Percentiles rank a stretch among this genome's conserved stretches.
Evolutionary conservation across 35 echinoderm and acorn worm genomes (phyloP).

Genomic region (Ophiothrix spiculata): DNA sequence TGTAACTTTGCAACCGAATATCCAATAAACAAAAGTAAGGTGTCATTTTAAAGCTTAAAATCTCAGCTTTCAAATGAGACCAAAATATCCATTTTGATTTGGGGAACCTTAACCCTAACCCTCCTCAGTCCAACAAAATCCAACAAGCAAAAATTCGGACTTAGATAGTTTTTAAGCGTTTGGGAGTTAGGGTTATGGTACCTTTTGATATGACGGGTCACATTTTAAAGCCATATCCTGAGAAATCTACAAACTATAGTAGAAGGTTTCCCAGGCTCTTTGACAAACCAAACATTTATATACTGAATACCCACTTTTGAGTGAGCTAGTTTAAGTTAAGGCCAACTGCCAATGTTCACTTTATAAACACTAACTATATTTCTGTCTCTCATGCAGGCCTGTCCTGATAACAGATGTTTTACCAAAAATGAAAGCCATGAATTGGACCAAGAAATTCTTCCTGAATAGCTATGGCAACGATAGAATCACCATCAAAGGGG

Average conservation of each 20-base stretch:
- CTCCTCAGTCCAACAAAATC: no score
- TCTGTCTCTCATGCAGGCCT: conserved; percentile 38
- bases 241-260: neutral
- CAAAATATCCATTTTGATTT: no score
- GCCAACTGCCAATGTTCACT: neutral
- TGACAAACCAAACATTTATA: neutral
- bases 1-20: no score
- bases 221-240: neutral
- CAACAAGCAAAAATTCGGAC: no score
- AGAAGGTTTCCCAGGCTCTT: neutral
- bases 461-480: conserved; percentile 29
- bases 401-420: conserved; percentile 65
- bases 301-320: neutral
- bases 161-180: no score
- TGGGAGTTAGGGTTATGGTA: neutral
- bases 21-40: no score
- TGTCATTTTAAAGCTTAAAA: no score
- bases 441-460: conserved; percentile 56
- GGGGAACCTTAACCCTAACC: no score
- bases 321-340: neutral
- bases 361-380: no score
- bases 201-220: neutral
- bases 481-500: conserved; percentile 42
- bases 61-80: no score
- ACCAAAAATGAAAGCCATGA: conserved; percentile 35